phyloP scores from a whole-genome alignment of 2,888 invertebrate genomes.

The Drosophila koepferae region DNA sequence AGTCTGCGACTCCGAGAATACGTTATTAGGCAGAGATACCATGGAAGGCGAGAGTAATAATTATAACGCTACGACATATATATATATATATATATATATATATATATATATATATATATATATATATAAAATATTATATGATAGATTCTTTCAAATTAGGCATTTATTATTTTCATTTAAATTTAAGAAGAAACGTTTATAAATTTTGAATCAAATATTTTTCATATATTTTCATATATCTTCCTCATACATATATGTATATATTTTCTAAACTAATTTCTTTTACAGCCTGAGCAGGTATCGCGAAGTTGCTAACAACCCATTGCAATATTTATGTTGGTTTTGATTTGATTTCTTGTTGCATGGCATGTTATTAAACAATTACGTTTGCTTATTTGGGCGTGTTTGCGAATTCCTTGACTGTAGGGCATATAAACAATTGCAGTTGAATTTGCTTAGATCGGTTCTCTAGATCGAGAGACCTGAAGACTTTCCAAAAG shows the following conservation, averaged over 20 bases:
- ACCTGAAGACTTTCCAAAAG: constrained; percentile 68
- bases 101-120: too few relatives aligned
- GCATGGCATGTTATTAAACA: constrained; percentile 70
- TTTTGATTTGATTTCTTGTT: constrained; percentile 19
- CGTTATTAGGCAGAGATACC: too few relatives aligned
- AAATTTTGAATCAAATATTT: too few relatives aligned
- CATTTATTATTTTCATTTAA: too few relatives aligned
- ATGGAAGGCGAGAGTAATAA: too few relatives aligned
- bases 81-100: too few relatives aligned
- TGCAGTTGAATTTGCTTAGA: constrained; percentile 28
- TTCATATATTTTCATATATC: too few relatives aligned
- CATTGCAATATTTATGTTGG: not conserved
- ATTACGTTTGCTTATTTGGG: constrained; percentile 65
- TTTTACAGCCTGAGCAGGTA: not conserved
- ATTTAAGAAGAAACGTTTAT: too few relatives aligned
- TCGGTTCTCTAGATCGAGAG: constrained; percentile 46
- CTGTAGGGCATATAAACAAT: constrained; percentile 52
- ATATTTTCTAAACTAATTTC: not conserved
- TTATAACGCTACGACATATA: too few relatives aligned
- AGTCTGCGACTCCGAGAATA: too few relatives aligned
- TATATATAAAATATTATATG: too few relatives aligned
- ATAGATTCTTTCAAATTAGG: too few relatives aligned
- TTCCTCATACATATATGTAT: not conserved
- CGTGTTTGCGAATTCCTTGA: constrained; percentile 54
- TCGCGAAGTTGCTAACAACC: not conserved